A percentile compares a stretch with the other conserved stretches of the same genome.
These are phyloP conservation scores for Pheosia gnoma DNA, from an alignment of 2,888 invertebrate genomes.

Conservation along the genomic window DNA sequence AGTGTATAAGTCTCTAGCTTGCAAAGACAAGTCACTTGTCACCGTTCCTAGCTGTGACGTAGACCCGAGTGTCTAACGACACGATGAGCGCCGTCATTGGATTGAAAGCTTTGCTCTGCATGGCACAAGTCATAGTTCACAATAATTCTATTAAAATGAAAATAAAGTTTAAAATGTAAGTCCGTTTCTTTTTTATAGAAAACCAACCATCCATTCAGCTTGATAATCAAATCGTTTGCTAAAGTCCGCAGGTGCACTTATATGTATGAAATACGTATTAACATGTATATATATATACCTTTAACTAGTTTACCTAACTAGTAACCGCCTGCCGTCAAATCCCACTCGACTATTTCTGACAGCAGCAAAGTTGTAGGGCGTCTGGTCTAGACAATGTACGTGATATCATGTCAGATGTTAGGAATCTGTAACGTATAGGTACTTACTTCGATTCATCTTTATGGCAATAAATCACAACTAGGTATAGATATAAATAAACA, in stretches of 20 bases:
- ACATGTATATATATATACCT: too few relatives aligned
- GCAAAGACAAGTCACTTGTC: background rate
- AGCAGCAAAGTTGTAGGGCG: background rate
- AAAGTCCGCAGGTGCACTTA: too few relatives aligned
- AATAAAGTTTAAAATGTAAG: too few relatives aligned
- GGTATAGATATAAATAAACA: conserved; percentile 10
- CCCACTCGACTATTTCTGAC: background rate
- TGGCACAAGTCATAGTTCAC: background rate
- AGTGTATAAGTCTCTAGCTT: too few relatives aligned
- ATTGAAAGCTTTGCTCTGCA: conserved; percentile 18
- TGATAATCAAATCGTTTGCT: too few relatives aligned
- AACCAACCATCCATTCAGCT: too few relatives aligned
- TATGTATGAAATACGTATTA: too few relatives aligned
- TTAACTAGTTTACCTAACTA: background rate
- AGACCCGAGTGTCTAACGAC: background rate
- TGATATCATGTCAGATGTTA: background rate
- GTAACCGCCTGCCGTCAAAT: background rate
- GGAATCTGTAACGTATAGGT: background rate
- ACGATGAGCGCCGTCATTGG: background rate
- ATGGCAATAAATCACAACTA: background rate
- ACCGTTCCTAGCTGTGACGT: background rate
- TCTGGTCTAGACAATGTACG: background rate
- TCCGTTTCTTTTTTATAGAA: too few relatives aligned
- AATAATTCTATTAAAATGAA: too few relatives aligned
- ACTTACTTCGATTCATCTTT: background rate